Evolutionary conservation across 2,888 invertebrate species (phyloP), one percentile per base, ranked within the genome.

Genomic region (Spilosoma lubricipeda): DNA sequence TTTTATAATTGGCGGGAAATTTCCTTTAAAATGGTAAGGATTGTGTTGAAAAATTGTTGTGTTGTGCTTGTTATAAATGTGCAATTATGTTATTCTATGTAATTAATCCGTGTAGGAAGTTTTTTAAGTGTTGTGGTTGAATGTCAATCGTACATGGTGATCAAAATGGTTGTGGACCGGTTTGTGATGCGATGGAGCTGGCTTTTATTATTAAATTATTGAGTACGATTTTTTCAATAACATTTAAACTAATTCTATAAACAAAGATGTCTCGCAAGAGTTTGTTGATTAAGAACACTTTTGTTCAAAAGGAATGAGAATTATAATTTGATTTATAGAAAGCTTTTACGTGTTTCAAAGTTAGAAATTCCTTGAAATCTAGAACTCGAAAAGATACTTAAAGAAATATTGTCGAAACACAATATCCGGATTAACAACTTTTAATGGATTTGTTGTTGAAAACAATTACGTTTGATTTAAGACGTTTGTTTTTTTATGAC

Each of bases 1-100:
- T 87, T 86, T 84, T 77, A 83, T 85, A 80, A 85, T 76, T 78
- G 82, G 70, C 76, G 79, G 77, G 77, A 83, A 84, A 80, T 78
- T 79, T 78, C 70, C 72, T 80, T 71, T 82, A 71, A 85, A 85
- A 88, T 88, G 86, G 88, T 89, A 88, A 87, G 86, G 83, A 79
- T 81, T 72, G 78, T 82, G 83, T 33, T 45, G 71, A 75, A 76
- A 78, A 70, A 80, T 67, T 75, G 71, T 39, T 45, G 83, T 84
- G 81, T 68, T 78, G 77, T 82, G 76, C 78, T 77, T 18, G 71
- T 78, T 67, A 71, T 84, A 71, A 79, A 71, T 77, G 79, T 82
- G 80, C 71, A 75, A 82, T 79, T 78, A 82, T 64, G 33, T 72
- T 79, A 63, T 52, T 73, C 36, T 45, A 77, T 85, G 80, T 80